Base-by-base conservation (phyloP, 1,140 invertebrate species). In the Drosophila ironensis region DNA sequence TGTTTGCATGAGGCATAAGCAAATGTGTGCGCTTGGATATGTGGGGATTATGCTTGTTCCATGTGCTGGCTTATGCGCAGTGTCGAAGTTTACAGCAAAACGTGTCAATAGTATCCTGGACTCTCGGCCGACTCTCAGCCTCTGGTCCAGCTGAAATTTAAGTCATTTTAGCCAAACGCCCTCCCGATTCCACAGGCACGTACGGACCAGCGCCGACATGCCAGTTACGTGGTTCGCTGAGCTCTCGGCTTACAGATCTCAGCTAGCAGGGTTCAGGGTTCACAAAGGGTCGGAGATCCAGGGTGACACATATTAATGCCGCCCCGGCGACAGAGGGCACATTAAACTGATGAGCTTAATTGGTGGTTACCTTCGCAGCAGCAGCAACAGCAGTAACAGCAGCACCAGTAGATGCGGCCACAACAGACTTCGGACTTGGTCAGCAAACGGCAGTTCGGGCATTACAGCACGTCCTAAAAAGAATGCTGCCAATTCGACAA, bases 301-400 rank as follows among this genome's bases (percentile, higher is more conserved):
- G 37, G 64, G 44, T 69, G 80, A 86, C 60, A 80, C 75, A 86
- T 72, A 86, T 86, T 86, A 86, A 86, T 86, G 74, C 57, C 54
- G 42, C 42, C n/a, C 47, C 47, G 71, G 74, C 74, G 80, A 75
- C 74, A 57, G 80, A 64, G 80, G 80, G 57, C 71, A 86, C 80
- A 84, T 84, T 84, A 86, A 84, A 80, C 80, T 84, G 80, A 84
- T 84, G 80, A 86, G 80, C 80, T 84, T 84, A 84, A 84, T 84
- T 84, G 80, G 71, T 80, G 80, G 80, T 86, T 84, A 86, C 70
- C 80, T 80, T 56, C 66, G 56, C 50, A 59, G 56, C 19, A 24
- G 30, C 63, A 51, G 27, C 24, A 12, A 30, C 57, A n/a, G n/a
- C n/a, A n/a, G n/a, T n/a, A n/a, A n/a, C n/a, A n/a, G n/a, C n/a